phyloP scores from a whole-genome alignment of 1,140 invertebrate species.

The Hylyphantes graminicola region DNA sequence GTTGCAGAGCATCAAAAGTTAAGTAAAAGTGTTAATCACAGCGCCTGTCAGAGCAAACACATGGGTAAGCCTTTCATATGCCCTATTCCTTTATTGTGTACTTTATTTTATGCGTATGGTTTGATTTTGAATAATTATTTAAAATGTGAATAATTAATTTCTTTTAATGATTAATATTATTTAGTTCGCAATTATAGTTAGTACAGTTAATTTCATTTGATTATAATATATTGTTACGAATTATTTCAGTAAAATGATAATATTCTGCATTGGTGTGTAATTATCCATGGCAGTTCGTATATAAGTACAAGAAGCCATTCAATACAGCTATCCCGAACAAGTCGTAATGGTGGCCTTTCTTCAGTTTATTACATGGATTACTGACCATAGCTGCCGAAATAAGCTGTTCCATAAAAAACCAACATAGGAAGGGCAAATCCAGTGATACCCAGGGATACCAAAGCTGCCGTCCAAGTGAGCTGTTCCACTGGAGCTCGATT shows the following conservation, averaged over 20 bases:
- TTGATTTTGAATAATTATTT: too few species aligned
- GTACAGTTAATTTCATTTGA: too few species aligned
- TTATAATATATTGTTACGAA: too few species aligned
- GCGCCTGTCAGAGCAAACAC: too few species aligned
- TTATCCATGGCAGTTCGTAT: slow-evolving; percentile 75
- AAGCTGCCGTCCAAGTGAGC: slow-evolving; percentile 69
- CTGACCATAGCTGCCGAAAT: slow-evolving; percentile 77
- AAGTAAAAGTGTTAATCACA: slow-evolving; percentile 39
- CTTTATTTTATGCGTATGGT: too few species aligned
- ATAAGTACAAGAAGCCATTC: slow-evolving; percentile 74
- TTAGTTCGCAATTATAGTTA: too few species aligned
- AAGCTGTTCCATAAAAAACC: slow-evolving; percentile 80
- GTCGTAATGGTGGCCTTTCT: slow-evolving; percentile 77
- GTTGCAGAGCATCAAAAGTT: slow-evolving; percentile 21
- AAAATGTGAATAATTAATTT: too few species aligned
- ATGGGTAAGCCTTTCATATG: too few species aligned
- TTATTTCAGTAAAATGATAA: slow-evolving; percentile 72
- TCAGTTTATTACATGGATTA: slow-evolving; percentile 76
- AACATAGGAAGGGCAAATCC: slow-evolving; percentile 76
- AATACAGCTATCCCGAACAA: slow-evolving; percentile 75
- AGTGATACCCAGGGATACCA: slow-evolving; percentile 72
- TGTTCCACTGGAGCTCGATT: slow-evolving; percentile 68
- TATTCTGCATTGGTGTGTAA: too few species aligned
- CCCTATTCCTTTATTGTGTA: too few species aligned
- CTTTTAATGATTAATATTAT: too few species aligned